These are phyloP conservation scores for Turnix velox DNA, from an alignment of 2,113 vertebrate genomes.

Conservation along the genomic window DNA sequence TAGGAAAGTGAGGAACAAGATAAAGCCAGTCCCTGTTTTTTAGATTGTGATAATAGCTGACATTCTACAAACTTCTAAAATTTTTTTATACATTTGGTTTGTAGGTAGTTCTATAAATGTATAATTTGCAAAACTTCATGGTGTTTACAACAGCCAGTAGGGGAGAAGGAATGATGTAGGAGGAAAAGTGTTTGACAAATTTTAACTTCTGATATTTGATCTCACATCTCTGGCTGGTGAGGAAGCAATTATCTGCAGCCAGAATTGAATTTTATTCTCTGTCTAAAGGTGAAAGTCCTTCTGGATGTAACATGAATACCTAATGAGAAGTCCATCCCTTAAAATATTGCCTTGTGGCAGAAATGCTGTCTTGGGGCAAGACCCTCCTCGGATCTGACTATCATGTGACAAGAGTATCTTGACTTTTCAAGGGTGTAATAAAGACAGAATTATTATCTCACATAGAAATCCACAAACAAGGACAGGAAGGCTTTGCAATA, in stretches of 20 bases:
- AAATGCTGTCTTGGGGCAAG: not conserved
- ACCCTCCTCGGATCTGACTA: not conserved
- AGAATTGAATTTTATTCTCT: slow-evolving; percentile 11
- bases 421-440: slow-evolving; percentile 9
- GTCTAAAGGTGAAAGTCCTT: not conserved
- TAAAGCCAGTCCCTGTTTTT: not conserved
- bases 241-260: slow-evolving; percentile 47
- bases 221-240: not conserved
- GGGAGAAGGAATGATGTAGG: not conserved
- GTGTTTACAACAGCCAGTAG: not conserved
- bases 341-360: not conserved
- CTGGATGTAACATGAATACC: not conserved
- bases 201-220: slow-evolving; percentile 23
- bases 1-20: not conserved
- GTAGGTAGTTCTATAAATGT: not conserved
- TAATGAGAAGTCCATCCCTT: slow-evolving; percentile 20
- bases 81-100: not conserved
- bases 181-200: not conserved
- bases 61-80: not conserved
- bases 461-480: slow-evolving; percentile 14
- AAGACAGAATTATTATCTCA: not conserved
- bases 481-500: not conserved
- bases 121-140: not conserved
- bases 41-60: not conserved
- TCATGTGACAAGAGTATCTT: not conserved